These are phyloP conservation scores for Uropsilus gracilis DNA, from an alignment of 2,113 vertebrate genomes.

Conservation along the genomic window DNA sequence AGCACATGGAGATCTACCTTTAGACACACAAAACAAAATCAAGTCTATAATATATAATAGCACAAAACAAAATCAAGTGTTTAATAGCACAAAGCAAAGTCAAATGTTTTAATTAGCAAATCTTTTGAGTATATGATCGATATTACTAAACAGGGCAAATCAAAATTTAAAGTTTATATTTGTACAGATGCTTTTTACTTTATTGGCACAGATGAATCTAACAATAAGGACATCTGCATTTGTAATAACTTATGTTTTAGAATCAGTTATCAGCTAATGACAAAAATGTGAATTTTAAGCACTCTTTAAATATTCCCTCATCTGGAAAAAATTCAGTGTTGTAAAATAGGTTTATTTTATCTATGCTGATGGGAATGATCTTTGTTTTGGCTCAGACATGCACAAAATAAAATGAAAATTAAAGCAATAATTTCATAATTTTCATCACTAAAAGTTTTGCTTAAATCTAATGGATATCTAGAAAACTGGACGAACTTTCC, in stretches of 20 bases:
- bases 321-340: neutral
- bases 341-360: conserved; percentile 30
- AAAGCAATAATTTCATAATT: conserved; percentile 20
- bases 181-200: neutral
- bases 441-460: neutral
- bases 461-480: neutral
- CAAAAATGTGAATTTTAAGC: conserved; percentile 58
- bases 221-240: conserved; percentile 33
- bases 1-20: neutral
- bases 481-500: neutral
- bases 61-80: neutral
- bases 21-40: neutral
- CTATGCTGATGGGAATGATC: neutral
- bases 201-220: conserved; percentile 39
- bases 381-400: neutral
- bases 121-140: neutral
- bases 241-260: neutral
- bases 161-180: neutral
- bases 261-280: conserved; percentile 27
- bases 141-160: neutral
- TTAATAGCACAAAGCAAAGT: neutral
- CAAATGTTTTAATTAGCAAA: neutral
- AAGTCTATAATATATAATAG: neutral
- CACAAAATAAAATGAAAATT: conserved; percentile 8
- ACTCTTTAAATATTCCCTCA: conserved; percentile 28